Percentiles rank a stretch among this genome's conserved stretches.
These are phyloP conservation scores for Sinotaia quadrata DNA, from an alignment of 2,888 invertebrate species.

Conservation along the genomic window DNA sequence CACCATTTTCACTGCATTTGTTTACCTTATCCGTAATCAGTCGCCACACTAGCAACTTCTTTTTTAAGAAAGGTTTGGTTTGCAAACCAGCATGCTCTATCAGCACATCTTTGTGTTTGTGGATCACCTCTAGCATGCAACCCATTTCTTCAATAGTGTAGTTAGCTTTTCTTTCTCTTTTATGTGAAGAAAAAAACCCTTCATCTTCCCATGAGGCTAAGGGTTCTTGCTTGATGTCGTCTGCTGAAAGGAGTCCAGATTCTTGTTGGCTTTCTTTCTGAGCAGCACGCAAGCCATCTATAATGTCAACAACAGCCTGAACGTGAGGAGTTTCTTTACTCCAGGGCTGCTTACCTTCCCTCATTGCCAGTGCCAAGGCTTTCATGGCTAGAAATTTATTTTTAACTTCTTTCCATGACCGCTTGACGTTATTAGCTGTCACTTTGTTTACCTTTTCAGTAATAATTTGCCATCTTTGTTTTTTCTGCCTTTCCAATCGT, in stretches of 20 bases:
- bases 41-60: neutral
- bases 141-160: neutral
- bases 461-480: neutral
- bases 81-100: neutral
- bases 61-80: neutral
- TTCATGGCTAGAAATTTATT: neutral
- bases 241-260: neutral
- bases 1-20: neutral
- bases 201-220: neutral
- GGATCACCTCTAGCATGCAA: neutral
- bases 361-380: neutral
- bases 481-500: neutral
- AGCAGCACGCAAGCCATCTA: neutral
- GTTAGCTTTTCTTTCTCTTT: neutral
- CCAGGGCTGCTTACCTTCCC: neutral
- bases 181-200: neutral
- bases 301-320: neutral
- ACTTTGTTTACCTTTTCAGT: neutral
- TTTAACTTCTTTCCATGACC: neutral
- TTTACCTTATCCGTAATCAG: slow-evolving; percentile 2
- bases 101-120: neutral
- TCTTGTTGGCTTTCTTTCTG: neutral
- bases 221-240: neutral
- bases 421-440: neutral
- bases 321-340: neutral